Percentiles rank a stretch among this genome's conserved stretches.
Conservation (phyloP, 2,113 vertebrate species). For the Paramisgurnus dabryanus region DNA sequence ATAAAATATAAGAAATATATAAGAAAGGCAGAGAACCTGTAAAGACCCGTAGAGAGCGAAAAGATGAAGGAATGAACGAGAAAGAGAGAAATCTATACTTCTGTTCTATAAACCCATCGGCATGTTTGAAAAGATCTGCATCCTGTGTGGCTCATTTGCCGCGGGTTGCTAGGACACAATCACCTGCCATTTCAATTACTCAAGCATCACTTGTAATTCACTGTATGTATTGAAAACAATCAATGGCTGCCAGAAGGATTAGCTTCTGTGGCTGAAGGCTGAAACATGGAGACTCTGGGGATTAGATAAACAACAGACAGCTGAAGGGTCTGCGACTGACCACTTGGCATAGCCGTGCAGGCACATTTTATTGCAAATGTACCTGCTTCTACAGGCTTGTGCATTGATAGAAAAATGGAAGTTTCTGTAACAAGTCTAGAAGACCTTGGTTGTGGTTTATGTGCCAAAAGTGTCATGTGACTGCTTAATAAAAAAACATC, state of each 20-base stretch:
- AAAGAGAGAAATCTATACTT: not conserved
- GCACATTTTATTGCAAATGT: not conserved
- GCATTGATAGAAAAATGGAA: not conserved
- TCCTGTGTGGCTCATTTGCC: not conserved
- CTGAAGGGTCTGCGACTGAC: not conserved
- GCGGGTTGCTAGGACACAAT: conserved; percentile 12
- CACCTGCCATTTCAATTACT: conserved; percentile 29
- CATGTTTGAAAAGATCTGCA: not conserved
- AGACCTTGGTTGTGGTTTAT: too few species aligned
- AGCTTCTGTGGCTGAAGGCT: not conserved
- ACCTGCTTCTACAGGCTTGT: not conserved
- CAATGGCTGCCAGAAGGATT: conserved; percentile 21
- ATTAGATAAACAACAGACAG: conserved; percentile 1
- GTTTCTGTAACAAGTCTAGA: too few species aligned
- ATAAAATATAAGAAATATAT: too few species aligned
- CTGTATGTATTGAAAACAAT: conserved; percentile 17
- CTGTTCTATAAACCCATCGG: not conserved
- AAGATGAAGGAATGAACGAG: not conserved
- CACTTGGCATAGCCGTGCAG: not conserved
- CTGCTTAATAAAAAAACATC: too few species aligned
- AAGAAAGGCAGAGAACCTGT: too few species aligned
- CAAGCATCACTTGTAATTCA: conserved; percentile 37
- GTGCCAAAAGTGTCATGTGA: too few species aligned
- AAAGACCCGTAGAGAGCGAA: not conserved
- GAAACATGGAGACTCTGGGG: not conserved